phyloP scores from a whole-genome alignment of 2,113 vertebrate species.

The Lophura nycthemera region DNA sequence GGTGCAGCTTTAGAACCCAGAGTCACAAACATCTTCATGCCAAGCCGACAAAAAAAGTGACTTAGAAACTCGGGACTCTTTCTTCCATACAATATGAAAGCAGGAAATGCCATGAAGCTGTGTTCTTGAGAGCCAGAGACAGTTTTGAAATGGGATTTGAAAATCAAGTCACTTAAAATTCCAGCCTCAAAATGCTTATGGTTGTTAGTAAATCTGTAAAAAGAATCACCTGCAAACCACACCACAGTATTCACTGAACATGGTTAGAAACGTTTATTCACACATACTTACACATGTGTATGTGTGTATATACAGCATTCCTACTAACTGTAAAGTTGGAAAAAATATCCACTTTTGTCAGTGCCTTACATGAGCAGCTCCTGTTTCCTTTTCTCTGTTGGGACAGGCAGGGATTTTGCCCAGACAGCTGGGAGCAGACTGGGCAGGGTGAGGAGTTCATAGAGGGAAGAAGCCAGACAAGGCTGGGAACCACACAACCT shows the following conservation, averaged over 20 bases:
- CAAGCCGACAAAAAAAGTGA: neutral
- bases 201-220: neutral
- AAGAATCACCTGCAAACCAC: neutral
- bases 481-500: neutral
- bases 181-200: neutral
- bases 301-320: neutral
- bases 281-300: accelerated
- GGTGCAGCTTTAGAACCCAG: neutral
- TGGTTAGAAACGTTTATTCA: neutral
- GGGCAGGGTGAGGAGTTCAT: neutral
- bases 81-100: neutral
- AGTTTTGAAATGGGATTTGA: neutral
- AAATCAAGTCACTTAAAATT: neutral
- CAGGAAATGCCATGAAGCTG: neutral
- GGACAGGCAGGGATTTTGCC: neutral
- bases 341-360: neutral
- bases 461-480: neutral
- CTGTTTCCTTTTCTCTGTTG: neutral
- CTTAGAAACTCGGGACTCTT: neutral
- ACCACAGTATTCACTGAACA: neutral
- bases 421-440: neutral
- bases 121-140: neutral
- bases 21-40: neutral
- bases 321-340: neutral
- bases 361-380: neutral